A percentile compares a stretch with the other conserved stretches of the same genome.
Evolutionary conservation across 2,888 invertebrate species (phyloP).

Genomic region (Rotaria magnacalcarata): DNA sequence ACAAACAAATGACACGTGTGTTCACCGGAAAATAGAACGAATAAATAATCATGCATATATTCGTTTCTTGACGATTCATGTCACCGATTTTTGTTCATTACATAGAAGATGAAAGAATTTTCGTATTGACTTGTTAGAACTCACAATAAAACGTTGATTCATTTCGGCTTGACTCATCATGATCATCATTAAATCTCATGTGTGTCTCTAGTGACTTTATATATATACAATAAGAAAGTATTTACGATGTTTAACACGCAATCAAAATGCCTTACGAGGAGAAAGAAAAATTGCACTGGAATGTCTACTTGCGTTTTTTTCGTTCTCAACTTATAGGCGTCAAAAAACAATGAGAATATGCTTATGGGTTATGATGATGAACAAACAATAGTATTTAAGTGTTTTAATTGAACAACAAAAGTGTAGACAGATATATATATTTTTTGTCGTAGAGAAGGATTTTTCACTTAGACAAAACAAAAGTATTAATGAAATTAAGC

Average conservation of each 20-base stretch:
- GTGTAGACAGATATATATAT: not conserved
- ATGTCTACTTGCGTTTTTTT: not conserved
- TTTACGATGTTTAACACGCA: conserved; percentile 5
- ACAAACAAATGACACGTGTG: conserved; percentile 16
- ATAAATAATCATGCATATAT: not conserved
- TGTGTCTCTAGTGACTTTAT: not conserved
- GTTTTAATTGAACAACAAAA: conserved; percentile 18
- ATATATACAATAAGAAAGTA: not conserved
- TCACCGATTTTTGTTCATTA: conserved; percentile 6
- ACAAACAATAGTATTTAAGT: not conserved
- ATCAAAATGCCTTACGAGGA: not conserved
- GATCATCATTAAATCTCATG: not conserved
- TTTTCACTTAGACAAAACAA: not conserved
- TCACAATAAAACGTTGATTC: conserved; percentile 26
- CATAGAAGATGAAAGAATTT: not conserved
- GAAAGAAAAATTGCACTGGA: too few relatives aligned
- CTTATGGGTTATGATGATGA: not conserved
- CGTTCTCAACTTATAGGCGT: conserved; percentile 14
- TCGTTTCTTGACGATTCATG: not conserved
- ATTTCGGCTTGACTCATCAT: not conserved
- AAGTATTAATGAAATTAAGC: not conserved
- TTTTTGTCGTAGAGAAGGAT: not conserved
- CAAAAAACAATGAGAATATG: not conserved
- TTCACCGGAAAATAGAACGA: not conserved
- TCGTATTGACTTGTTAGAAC: not conserved